A percentile compares a stretch with the other conserved stretches of the same genome.
Conservation (phyloP, 1,140 invertebrate species). For the Cherax quadricarinatus region DNA sequence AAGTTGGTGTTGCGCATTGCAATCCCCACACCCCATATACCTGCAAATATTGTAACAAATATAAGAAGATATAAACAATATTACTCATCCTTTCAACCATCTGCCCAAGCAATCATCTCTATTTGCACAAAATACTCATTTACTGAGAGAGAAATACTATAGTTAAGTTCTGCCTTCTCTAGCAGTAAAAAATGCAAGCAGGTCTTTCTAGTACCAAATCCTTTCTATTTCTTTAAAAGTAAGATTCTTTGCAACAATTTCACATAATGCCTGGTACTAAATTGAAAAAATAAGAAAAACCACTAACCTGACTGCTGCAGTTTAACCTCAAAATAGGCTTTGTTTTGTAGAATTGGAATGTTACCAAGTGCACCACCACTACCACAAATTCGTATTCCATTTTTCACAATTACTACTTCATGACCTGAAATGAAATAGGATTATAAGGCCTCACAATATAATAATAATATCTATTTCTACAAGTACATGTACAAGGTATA, state of each 20-base stretch:
- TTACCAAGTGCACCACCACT: slow-evolving; percentile 95
- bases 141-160: not conserved
- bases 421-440: slow-evolving; percentile 82
- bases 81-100: not conserved
- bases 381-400: slow-evolving; percentile 95
- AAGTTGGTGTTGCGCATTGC: slow-evolving; percentile 92
- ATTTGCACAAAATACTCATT: not conserved
- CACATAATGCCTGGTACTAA: no score
- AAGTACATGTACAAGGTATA: no score
- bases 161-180: no score
- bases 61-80: not conserved
- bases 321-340: slow-evolving; percentile 99
- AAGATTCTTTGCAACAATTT: no score
- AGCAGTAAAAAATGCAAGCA: no score
- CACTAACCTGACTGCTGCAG: slow-evolving; percentile 91
- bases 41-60: not conserved
- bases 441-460: no score
- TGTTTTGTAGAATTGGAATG: slow-evolving; percentile 96
- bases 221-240: no score
- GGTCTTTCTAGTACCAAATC: no score
- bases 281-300: no score
- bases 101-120: not conserved
- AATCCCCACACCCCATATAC: slow-evolving; percentile 93
- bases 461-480: no score
- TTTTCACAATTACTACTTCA: slow-evolving; percentile 98